Evolutionary conservation across 2,888 invertebrate species (phyloP).

Genomic region (Meteorus colon): DNA sequence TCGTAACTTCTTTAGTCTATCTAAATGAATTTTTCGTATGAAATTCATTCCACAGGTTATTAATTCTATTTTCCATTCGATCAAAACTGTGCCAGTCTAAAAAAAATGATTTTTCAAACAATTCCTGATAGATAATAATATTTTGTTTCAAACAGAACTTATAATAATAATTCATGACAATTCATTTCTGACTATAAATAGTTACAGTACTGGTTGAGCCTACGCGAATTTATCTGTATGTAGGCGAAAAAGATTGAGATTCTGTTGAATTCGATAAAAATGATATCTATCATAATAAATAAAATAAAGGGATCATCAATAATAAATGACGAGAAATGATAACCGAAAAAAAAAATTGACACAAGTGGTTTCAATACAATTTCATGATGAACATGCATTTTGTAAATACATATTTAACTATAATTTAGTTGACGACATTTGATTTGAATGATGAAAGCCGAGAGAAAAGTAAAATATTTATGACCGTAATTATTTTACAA

Average conservation of each 20-base stretch:
- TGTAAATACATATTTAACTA: not conserved
- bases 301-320: not conserved
- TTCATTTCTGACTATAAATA: not conserved
- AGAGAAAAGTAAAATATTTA: not conserved
- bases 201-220: not conserved
- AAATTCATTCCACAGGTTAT: too few species aligned
- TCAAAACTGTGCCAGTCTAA: too few species aligned
- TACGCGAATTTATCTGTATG: not conserved
- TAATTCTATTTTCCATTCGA: too few species aligned
- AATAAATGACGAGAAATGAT: not conserved
- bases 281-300: not conserved
- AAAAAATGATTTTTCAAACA: too few species aligned
- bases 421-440: not conserved
- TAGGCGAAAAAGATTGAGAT: not conserved
- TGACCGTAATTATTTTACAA: not conserved
- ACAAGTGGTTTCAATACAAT: conserved; percentile 28
- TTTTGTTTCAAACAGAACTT: too few species aligned
- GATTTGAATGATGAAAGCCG: not conserved
- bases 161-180: not conserved
- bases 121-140: too few species aligned
- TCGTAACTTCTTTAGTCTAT: too few species aligned
- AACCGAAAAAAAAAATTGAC: conserved; percentile 31
- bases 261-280: not conserved
- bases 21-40: too few species aligned
- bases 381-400: not conserved